A percentile compares a stretch with the other conserved stretches of the same genome.
These are phyloP conservation scores for Diaphora mendica DNA, from an alignment of 2,888 invertebrate species.

Conservation along the genomic window DNA sequence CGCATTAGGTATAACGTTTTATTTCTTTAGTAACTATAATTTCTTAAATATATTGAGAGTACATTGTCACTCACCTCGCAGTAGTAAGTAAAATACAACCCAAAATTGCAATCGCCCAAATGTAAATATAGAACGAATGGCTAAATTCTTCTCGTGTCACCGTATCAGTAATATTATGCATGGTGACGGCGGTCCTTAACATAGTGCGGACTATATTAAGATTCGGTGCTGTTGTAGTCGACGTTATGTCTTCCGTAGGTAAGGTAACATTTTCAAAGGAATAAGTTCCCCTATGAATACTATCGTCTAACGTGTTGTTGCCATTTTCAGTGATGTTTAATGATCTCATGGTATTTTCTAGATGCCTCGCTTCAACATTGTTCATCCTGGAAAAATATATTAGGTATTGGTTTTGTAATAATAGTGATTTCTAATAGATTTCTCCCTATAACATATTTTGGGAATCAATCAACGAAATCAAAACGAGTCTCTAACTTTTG, in stretches of 20 bases:
- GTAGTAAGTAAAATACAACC: slow-evolving; percentile 87
- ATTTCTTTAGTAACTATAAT: not conserved
- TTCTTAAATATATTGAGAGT: not conserved
- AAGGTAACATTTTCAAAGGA: slow-evolving; percentile 15
- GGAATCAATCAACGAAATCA: not conserved
- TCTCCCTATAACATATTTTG: not conserved
- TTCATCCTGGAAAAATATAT: slow-evolving; percentile 73
- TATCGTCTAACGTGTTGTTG: no score
- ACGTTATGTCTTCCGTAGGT: slow-evolving; percentile 32
- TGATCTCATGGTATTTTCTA: slow-evolving; percentile 1
- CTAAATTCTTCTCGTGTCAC: slow-evolving; percentile 55
- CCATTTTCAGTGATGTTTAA: slow-evolving; percentile 21
- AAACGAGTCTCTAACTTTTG: not conserved
- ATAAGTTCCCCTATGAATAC: no score
- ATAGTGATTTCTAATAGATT: not conserved
- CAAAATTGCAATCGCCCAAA: slow-evolving; percentile 87
- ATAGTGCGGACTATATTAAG: slow-evolving; percentile 67
- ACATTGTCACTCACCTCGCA: slow-evolving; percentile 66
- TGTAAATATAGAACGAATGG: slow-evolving; percentile 78
- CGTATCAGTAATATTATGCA: slow-evolving; percentile 61
- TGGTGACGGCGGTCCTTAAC: slow-evolving; percentile 62
- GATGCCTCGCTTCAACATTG: slow-evolving; percentile 61
- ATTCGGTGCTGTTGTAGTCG: slow-evolving; percentile 47
- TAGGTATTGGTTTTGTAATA: not conserved
- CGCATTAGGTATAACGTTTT: no score